These are phyloP conservation scores for Danio aesculapii DNA, from an alignment of 2,797 vertebrate genomes.

Conservation along the genomic window DNA sequence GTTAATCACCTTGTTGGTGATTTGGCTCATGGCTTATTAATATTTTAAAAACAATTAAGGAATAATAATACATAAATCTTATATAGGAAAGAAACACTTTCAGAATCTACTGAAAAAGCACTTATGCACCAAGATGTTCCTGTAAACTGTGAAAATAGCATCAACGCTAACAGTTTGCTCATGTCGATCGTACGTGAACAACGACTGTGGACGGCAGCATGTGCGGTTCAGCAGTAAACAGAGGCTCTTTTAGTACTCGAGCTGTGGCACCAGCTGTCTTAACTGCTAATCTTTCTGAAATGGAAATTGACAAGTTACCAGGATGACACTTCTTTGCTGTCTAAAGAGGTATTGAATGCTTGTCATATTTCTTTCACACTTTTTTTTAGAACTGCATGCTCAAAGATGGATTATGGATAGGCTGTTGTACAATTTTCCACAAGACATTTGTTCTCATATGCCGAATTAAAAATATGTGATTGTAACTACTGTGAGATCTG, in stretches of 20 bases:
- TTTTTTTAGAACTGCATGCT: neutral
- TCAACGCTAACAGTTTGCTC: slow-evolving; percentile 18
- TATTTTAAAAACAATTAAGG: too few relatives aligned
- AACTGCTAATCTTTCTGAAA: slow-evolving; percentile 54
- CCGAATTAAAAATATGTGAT: slow-evolving; percentile 12
- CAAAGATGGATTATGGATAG: slow-evolving; percentile 8
- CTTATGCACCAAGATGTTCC: neutral
- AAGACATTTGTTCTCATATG: neutral
- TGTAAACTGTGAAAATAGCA: neutral
- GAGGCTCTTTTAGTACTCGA: slow-evolving; percentile 37
- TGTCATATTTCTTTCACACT: slow-evolving; percentile 60
- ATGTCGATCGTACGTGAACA: neutral
- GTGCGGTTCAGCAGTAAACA: slow-evolving; percentile 46
- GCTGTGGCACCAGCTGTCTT: slow-evolving; percentile 17
- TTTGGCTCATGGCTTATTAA: too few relatives aligned
- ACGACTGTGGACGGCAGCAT: neutral
- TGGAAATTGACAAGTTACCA: slow-evolving; percentile 61
- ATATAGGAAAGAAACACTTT: too few relatives aligned
- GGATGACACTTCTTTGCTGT: slow-evolving; percentile 22
- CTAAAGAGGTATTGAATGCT: slow-evolving; percentile 55
- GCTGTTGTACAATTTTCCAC: neutral
- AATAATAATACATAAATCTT: too few relatives aligned
- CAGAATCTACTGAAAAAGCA: neutral
- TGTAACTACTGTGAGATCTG: slow-evolving; percentile 53
- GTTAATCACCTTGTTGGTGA: too few relatives aligned